Conservation (phyloP, 2,113 vertebrate species). For the Tetraodon nigroviridis region DNA sequence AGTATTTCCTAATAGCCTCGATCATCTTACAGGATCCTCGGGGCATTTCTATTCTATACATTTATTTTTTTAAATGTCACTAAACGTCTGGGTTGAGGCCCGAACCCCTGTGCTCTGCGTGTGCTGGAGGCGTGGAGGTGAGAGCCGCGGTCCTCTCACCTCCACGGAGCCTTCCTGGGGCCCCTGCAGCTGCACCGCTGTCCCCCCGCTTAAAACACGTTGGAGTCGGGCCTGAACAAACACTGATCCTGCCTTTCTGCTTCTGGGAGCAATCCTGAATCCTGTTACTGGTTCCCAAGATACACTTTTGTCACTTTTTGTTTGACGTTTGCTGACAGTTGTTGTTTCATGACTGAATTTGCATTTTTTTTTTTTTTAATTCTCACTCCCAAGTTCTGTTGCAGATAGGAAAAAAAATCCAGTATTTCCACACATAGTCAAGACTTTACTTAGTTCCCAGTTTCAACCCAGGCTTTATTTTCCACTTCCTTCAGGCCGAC, state of each 20-base stretch:
- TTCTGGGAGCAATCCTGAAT: too few relatives aligned
- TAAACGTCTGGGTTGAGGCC: neutral
- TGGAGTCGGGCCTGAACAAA: conserved; percentile 1
- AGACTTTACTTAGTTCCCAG: conserved; percentile 39
- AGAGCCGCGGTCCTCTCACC: conserved; percentile 24
- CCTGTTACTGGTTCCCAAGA: too few relatives aligned
- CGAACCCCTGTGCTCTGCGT: too few relatives aligned
- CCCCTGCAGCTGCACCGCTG: neutral
- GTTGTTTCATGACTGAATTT: too few relatives aligned
- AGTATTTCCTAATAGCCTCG: neutral
- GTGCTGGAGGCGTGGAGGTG: too few relatives aligned
- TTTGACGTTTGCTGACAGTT: neutral
- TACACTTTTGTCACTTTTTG: too few relatives aligned
- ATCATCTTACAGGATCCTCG: too few relatives aligned
- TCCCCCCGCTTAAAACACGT: neutral
- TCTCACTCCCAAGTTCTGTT: conserved; percentile 1
- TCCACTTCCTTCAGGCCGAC: conserved; percentile 68
- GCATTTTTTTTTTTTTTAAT: too few relatives aligned
- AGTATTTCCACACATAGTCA: conserved; percentile 6
- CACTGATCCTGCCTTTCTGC: neutral
- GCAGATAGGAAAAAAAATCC: neutral
- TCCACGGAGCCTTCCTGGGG: conserved; percentile 38
- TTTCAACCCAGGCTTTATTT: conserved; percentile 55
- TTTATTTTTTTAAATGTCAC: neutral
- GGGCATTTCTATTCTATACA: neutral